Evolutionary conservation across 1,140 invertebrate genomes (phyloP).

Genomic region (Drosophila ogumai): DNA sequence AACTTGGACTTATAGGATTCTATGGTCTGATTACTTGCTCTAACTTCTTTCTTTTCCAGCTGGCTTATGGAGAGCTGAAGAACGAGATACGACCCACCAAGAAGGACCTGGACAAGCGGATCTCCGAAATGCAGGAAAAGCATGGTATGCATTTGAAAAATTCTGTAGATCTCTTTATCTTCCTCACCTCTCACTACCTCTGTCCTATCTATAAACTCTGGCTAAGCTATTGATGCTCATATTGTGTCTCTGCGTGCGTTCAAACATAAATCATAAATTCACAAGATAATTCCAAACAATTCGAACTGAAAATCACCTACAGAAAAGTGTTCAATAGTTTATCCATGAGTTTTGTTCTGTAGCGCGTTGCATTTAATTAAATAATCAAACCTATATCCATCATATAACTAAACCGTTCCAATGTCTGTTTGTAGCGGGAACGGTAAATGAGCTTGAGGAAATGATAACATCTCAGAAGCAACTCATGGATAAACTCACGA

Average conservation of each 20-base stretch:
- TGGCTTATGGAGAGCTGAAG: conserved; percentile 85
- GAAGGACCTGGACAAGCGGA: conserved; percentile 89
- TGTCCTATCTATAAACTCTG: conserved; percentile 70
- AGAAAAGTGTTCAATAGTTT: conserved; percentile 86
- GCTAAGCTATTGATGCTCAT: conserved; percentile 87
- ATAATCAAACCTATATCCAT: conserved; percentile 33
- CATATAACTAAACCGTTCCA: conserved; percentile 41
- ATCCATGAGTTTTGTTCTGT: conserved; percentile 86
- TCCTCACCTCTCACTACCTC: conserved; percentile 5
- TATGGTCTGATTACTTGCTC: not conserved
- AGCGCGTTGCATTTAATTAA: conserved; percentile 60
- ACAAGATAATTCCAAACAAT: conserved; percentile 14
- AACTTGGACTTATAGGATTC: no score
- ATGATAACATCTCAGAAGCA: conserved; percentile 94
- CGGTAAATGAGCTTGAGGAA: conserved; percentile 92
- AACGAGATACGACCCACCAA: conserved; percentile 87
- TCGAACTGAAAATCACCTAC: conserved; percentile 23
- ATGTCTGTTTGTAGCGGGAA: conserved; percentile 89
- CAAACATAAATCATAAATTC: conserved; percentile 15
- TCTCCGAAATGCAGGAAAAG: conserved; percentile 92
- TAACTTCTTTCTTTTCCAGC: conserved; percentile 43
- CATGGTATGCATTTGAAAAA: conserved; percentile 87
- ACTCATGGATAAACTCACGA: conserved; percentile 94
- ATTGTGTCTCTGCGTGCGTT: conserved; percentile 57
- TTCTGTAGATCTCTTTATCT: not conserved